phyloP scores from a whole-genome alignment of 2,797 vertebrate species.

The Botia kubotai region DNA sequence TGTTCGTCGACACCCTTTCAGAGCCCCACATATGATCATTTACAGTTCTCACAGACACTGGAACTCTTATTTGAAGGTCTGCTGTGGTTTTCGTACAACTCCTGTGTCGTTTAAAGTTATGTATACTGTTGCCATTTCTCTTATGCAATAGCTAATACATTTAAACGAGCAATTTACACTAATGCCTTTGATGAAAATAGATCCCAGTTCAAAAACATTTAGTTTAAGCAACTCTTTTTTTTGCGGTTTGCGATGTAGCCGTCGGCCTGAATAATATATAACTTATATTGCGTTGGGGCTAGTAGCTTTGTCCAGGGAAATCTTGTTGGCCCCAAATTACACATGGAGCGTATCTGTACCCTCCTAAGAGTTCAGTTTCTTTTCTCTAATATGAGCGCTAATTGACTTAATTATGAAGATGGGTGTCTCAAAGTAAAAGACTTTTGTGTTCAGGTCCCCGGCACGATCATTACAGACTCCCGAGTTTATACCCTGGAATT shows the following conservation, averaged over 20 bases:
- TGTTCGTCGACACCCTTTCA: slow-evolving; percentile 10
- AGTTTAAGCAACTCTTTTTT: slow-evolving; percentile 46
- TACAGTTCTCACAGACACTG: not conserved
- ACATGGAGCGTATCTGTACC: slow-evolving; percentile 45
- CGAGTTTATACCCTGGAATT: not conserved
- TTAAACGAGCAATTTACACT: slow-evolving; percentile 27
- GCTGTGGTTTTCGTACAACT: not conserved
- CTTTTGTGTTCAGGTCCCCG: slow-evolving; percentile 11
- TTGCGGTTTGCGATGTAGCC: slow-evolving; percentile 30
- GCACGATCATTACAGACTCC: slow-evolving; percentile 10
- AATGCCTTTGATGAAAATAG: not conserved
- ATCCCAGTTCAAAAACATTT: slow-evolving; percentile 27
- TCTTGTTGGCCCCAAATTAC: slow-evolving; percentile 58
- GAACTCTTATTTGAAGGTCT: not conserved
- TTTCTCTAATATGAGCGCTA: slow-evolving; percentile 29
- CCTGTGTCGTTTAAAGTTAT: not conserved
- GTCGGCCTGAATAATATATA: slow-evolving; percentile 55
- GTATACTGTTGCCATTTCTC: slow-evolving; percentile 11
- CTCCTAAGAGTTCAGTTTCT: slow-evolving; percentile 22
- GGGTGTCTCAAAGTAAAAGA: slow-evolving; percentile 37
- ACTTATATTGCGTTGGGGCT: slow-evolving; percentile 58
- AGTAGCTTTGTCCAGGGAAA: slow-evolving; percentile 54
- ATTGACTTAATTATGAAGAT: slow-evolving; percentile 46
- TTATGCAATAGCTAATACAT: slow-evolving; percentile 29
- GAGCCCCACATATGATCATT: not conserved